Evolutionary conservation across 2,888 invertebrate genomes (phyloP), one percentile per base, ranked within the genome.

Genomic region (Mythimna loreyi): DNA sequence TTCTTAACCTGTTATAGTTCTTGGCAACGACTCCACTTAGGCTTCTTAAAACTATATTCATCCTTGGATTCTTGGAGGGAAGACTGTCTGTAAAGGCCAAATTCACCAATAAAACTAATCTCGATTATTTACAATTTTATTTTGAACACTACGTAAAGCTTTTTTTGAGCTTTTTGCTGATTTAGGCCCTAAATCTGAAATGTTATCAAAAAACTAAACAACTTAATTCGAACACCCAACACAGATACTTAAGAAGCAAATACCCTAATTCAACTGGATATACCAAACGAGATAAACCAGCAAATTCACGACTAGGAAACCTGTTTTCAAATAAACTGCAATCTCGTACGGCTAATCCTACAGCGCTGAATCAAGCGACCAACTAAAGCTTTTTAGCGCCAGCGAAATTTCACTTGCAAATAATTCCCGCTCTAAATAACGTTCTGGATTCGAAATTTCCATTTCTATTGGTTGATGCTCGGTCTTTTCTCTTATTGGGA

Each of bases 361-460:
- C 40, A 62, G 60, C 65, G 74, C 78, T 74, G 67, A 74, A 65
- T 70, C 70, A 70, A 79, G 71, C 64, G 53, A 67, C 80, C 59
- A 56, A 65, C 73, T 73, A 55, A 70, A 80, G 67, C 74, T 70
- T 77, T 80, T 80, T 70, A 77, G 67, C 50, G 64, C 45, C 30
- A 58, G 55, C 52, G 28, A 66, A 70, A 80, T 80, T 80, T 80
- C 50, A 67, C 79, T 80, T 80, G 81, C 81, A 80, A 80, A 79
- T 79, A 80, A 68, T 61, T 71, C 62, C 19, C 62, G 63, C 47
- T 71, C 60, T 68, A 74, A 71, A 80, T 80, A 73, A 70, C 73
- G 53, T 58, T 30, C 61, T 73, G 33, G 49, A 56, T 73, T 62
- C 33, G 70, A 45, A 64, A 77, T 76, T 64, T 68, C 60, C 63